Percentiles rank a stretch among this genome's conserved stretches.
These are phyloP conservation scores for Gallirallus australis DNA, from an alignment of 2,797 vertebrate genomes.

Conservation along the genomic window DNA sequence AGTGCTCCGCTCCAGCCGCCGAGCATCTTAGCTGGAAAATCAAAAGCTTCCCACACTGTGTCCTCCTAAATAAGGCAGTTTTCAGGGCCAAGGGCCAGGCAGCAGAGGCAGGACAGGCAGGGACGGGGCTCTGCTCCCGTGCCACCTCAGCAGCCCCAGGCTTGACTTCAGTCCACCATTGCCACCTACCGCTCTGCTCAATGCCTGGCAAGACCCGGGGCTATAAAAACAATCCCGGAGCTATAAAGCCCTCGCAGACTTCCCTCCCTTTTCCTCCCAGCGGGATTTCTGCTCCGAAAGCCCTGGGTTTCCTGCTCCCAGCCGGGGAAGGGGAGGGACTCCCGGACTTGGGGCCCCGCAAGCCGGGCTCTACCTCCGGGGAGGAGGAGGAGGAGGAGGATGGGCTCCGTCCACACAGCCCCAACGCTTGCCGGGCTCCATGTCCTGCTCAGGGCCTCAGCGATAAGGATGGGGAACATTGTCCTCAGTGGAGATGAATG, in stretches of 20 bases:
- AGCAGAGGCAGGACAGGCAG: background rate
- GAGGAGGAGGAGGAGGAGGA: background rate
- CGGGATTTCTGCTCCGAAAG: background rate
- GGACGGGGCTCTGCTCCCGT: background rate
- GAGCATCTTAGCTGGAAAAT: background rate
- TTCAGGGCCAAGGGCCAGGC: fast-evolving
- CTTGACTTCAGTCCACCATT: background rate
- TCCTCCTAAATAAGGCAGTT: fast-evolving
- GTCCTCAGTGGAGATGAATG: fast-evolving
- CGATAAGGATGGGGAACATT: background rate
- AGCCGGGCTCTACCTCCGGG: background rate
- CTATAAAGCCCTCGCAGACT: fast-evolving
- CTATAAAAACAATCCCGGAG: background rate
- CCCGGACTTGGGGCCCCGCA: background rate
- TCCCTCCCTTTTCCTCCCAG: background rate
- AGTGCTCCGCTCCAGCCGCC: background rate
- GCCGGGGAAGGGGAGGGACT: slow-evolving; percentile 57
- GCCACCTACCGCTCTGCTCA: background rate
- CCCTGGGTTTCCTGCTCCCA: background rate
- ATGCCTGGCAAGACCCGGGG: background rate
- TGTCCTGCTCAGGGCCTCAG: background rate
- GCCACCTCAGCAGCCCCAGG: background rate
- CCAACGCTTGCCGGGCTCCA: background rate
- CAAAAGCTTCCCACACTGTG: fast-evolving
- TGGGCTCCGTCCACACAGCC: background rate